Base-by-base conservation (phyloP, 2,797 vertebrate species). In the Picus viridis region DNA sequence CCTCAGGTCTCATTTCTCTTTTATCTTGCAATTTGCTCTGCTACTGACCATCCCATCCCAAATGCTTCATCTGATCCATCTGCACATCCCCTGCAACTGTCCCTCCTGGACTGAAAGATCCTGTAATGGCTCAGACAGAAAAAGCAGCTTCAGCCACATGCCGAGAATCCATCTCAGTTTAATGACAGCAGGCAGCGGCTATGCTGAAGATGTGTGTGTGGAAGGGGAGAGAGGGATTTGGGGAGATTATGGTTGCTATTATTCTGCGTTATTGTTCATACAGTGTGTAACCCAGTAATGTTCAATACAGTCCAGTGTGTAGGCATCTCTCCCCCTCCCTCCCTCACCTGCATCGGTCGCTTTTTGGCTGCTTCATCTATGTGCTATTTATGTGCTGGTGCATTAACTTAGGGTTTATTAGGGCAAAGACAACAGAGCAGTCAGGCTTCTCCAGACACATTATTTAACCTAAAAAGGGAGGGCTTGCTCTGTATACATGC, bases 61-160 rank as follows among this genome's bases (percentile, higher is more conserved):
- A 89, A 88, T 1, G 57, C 86, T 41, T 63, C 74, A 57, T 77
- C 77, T 20, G 59, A 41, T 54, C 92, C n/a, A 57, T 80, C 84
- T 63, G 78, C 86, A 69, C 64, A 1, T 49, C 18, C 56, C 90
- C 81, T 32, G 85, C 86, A 61, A 34, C 82, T 75, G 8, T 76
- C 77, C 65, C 80, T 93, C 47, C 88, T 0, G 83, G 67, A 3
- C 82, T 1, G 80, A 85, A 26, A 36, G 88, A 63, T 58, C 85
- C 90, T 64, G 89, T 5, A 87, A 63, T 62, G 86, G 88, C 89
- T 95, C 88, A 75, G 87, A 10, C 58, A 65, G 79, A 34, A 57
- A 39, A 54, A 79, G 88, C 94, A 70, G 95, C 95, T 86, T 77
- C 68, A 17, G 89, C 91, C 93, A 43, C 93, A 70, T 1, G 54